phyloP scores from a whole-genome alignment of 1,140 invertebrate genomes.

The Dolichoris vasculosae region DNA sequence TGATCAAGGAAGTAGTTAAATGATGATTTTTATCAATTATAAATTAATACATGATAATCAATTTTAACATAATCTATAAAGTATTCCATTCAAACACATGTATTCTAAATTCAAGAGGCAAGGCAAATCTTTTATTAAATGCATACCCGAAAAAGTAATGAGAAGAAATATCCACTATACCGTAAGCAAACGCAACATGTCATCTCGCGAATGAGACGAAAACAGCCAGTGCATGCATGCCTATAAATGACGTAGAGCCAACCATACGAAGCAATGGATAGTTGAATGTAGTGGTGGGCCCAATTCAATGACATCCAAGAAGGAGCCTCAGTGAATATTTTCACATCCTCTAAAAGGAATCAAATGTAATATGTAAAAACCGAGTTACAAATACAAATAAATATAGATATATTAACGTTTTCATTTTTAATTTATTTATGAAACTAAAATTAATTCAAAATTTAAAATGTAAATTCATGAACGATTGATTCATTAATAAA shows the following conservation, averaged over 20 bases:
- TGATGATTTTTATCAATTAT: too few species aligned
- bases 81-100: too few species aligned
- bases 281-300: conserved; percentile 84
- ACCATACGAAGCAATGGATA: conserved; percentile 90
- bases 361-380: background rate
- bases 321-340: conserved; percentile 78
- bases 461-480: background rate
- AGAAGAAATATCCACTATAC: conserved; percentile 67
- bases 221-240: conserved; percentile 84
- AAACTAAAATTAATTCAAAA: too few species aligned
- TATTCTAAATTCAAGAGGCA: too few species aligned
- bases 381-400: background rate
- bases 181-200: conserved; percentile 85
- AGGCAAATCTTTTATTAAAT: background rate
- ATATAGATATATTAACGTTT: background rate
- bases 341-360: conserved; percentile 65
- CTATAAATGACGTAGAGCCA: conserved; percentile 91
- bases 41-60: too few species aligned
- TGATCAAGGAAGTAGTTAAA: too few species aligned
- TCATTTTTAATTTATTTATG: background rate
- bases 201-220: conserved; percentile 81
- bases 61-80: too few species aligned
- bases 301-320: conserved; percentile 87
- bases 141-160: background rate
- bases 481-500: conserved; percentile 17